phyloP scores from a whole-genome alignment of 2,797 vertebrate genomes.

The Bradypodion pumilum region DNA sequence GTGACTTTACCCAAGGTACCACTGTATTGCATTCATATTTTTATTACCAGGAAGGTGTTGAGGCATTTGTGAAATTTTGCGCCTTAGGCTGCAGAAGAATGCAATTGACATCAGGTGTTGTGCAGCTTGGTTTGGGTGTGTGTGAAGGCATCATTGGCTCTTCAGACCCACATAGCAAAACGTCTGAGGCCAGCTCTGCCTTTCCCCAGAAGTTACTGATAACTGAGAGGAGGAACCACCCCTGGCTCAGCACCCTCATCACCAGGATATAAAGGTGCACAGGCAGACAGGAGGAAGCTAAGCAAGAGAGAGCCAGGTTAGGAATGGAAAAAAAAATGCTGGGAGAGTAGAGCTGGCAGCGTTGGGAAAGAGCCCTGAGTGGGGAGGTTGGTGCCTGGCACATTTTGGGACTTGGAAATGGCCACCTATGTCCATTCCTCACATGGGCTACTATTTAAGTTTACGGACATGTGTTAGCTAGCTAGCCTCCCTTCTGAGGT shows the following conservation, averaged over 20 bases:
- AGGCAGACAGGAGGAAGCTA: neutral
- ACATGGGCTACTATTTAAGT: constrained; percentile 9
- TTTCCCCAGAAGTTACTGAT: neutral
- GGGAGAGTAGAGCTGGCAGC: neutral
- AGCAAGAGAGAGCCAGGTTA: neutral
- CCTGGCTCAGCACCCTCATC: too few relatives aligned
- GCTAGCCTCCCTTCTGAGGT: neutral
- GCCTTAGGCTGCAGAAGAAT: too few relatives aligned
- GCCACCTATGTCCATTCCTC: neutral
- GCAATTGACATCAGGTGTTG: neutral
- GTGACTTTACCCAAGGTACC: too few relatives aligned
- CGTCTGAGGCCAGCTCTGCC: neutral
- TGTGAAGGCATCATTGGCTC: neutral
- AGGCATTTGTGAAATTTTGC: neutral
- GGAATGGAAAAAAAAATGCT: neutral
- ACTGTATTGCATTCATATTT: neutral
- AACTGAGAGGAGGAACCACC: neutral
- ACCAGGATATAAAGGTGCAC: neutral
- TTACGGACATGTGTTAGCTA: neutral
- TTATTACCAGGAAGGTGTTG: neutral
- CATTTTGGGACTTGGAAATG: neutral
- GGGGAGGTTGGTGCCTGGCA: neutral
- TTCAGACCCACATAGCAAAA: neutral
- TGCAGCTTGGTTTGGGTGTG: neutral
- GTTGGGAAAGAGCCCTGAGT: neutral